A percentile compares a stretch with the other conserved stretches of the same genome.
phyloP scores from a whole-genome alignment of 2,113 vertebrate species.

The Psephotus haematonotus region DNA sequence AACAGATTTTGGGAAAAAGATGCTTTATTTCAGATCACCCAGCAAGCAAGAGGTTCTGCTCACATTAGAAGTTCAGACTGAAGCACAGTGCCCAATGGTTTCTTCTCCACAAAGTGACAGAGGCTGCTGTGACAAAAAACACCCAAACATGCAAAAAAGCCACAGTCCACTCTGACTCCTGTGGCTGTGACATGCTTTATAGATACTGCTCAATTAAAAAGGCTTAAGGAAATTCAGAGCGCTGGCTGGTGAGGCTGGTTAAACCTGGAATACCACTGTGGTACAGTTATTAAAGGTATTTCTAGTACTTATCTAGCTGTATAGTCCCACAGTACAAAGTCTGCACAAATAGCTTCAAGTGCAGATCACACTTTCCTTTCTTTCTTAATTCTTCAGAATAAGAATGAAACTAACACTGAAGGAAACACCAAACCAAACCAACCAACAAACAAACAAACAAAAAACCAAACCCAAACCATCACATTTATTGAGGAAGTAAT shows the following conservation, averaged over 20 bases:
- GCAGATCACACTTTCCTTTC: background rate
- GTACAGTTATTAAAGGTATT: background rate
- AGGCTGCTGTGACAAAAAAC: background rate
- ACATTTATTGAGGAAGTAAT: background rate
- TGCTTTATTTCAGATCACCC: background rate
- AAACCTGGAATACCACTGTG: background rate
- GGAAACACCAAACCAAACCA: background rate
- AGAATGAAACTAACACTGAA: background rate
- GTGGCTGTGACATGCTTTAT: background rate
- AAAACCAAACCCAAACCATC: background rate
- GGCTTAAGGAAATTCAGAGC: background rate
- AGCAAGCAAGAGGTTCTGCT: background rate
- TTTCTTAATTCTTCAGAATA: background rate
- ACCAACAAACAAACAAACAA: fast-evolving
- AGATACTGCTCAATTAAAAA: background rate
- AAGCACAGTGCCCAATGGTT: background rate
- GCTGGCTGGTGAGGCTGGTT: background rate
- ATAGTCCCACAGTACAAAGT: background rate
- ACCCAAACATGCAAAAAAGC: background rate
- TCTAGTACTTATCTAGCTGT: background rate
- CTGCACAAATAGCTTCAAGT: background rate
- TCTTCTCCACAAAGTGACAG: background rate
- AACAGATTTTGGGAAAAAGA: background rate
- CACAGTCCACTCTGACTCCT: background rate
- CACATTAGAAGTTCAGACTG: background rate